These are phyloP conservation scores for Zootermopsis nevadensis DNA, from an alignment of 2,888 invertebrate species.

Conservation along the genomic window DNA sequence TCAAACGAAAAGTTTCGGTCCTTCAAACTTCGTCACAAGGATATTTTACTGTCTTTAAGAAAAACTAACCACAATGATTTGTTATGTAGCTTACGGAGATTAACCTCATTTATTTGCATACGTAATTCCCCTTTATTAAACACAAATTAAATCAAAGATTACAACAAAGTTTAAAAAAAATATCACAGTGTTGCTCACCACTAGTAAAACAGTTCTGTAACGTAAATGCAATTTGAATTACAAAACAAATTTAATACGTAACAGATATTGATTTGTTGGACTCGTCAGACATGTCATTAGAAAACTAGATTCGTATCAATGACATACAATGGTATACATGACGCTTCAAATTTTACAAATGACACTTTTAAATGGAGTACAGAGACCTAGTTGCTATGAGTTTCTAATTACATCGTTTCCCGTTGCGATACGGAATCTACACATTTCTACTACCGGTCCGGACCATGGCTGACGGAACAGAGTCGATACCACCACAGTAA, in stretches of 20 bases:
- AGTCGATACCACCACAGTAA: slow-evolving; percentile 43
- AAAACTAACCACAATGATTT: no score
- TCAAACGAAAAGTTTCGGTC: no score
- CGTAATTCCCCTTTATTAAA: no score
- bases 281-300: neutral
- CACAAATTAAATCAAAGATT: no score
- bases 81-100: no score
- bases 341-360: neutral
- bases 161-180: no score
- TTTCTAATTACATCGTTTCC: slow-evolving; percentile 10
- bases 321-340: neutral
- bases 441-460: no score
- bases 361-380: neutral
- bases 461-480: slow-evolving; percentile 12
- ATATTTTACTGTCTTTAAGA: no score
- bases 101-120: no score
- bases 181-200: no score
- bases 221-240: neutral
- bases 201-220: neutral
- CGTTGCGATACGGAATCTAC: neutral
- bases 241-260: neutral
- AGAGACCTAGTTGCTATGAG: neutral
- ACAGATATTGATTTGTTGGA: neutral
- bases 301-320: neutral
- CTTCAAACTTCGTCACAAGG: no score